These are phyloP conservation scores for Tiphia femorata DNA, from an alignment of 2,888 invertebrate species.

Conservation along the genomic window DNA sequence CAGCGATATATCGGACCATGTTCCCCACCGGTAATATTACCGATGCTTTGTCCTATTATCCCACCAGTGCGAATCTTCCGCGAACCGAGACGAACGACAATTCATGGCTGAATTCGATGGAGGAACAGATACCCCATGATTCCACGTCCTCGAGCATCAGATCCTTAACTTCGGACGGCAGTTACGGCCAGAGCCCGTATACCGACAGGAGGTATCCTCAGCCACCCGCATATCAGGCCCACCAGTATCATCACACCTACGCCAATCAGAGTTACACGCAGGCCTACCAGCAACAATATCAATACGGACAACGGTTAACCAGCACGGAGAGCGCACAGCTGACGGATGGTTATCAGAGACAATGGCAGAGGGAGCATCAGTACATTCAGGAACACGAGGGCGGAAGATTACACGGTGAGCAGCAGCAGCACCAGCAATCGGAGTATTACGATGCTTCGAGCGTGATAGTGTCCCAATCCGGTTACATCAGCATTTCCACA, in stretches of 20 bases:
- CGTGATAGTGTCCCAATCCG: slow-evolving; percentile 83
- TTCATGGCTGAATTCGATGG: slow-evolving; percentile 74
- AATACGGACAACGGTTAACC: slow-evolving; percentile 54
- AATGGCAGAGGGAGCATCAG: slow-evolving; percentile 62
- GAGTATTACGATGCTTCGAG: slow-evolving; percentile 72
- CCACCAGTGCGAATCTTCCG: slow-evolving; percentile 76
- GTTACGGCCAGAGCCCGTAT: slow-evolving; percentile 59
- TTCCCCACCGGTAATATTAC: slow-evolving; percentile 81
- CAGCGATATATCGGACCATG: slow-evolving; percentile 76
- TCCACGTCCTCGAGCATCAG: slow-evolving; percentile 72
- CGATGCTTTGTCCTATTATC: slow-evolving; percentile 86
- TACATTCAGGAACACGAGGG: slow-evolving; percentile 55
- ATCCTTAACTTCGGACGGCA: slow-evolving; percentile 61
- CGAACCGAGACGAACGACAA: slow-evolving; percentile 73
- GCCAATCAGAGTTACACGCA: slow-evolving; percentile 61
- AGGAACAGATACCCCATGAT: slow-evolving; percentile 70
- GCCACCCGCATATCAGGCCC: slow-evolving; percentile 62
- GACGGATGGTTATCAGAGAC: slow-evolving; percentile 58
- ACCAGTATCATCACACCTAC: slow-evolving; percentile 60
- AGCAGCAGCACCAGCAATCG: slow-evolving; percentile 44
- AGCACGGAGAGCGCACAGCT: slow-evolving; percentile 55
- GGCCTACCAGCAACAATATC: slow-evolving; percentile 61
- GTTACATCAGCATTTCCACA: slow-evolving; percentile 82
- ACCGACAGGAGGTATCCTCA: slow-evolving; percentile 60
- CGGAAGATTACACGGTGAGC: slow-evolving; percentile 46